Evolutionary conservation across 2,797 vertebrate genomes (phyloP), one percentile per base, ranked within the genome.

Genomic region (Galaxias olidus): DNA sequence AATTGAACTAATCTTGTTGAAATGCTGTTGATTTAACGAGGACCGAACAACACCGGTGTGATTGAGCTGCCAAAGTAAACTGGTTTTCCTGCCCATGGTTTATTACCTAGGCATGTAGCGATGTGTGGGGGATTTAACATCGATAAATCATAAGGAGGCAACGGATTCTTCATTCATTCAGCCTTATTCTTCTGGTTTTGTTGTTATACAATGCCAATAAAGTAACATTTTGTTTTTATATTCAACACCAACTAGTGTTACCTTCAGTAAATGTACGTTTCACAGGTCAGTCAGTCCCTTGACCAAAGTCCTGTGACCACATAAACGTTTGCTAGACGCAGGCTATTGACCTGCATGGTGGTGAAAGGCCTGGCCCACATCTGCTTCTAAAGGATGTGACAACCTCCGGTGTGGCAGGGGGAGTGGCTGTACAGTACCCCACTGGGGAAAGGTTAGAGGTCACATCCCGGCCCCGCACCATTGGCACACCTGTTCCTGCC

Each of bases 401-500:
- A 71, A 73, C 73, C 71, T 6, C 65, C 47, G 64, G 68, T 84
- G 66, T 63, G 13, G 30, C 52, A 61, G 4, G 8, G 51, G 73
- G 70, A 78, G 69, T 76, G 46, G 65, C 66, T 66, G 72, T 80
- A 84, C 78, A 78, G 82, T 84, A 72, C 72, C 80, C 79, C 77
- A 68, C 75, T 65, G 81, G 50, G 52, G 51, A 9, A 60, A 81
- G 84, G 81, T 77, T 17, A 0, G 0, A 75, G 88, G 84, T 86
- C 81, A 81, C 73, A 65, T 20, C 62, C 68, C 66, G n/a, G 73
- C 50, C 65, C 76, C 47, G 76, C 76, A 74, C 72, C 84, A 89
- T 87, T 84, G 87, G 87, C 83, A 86, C 84, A 87, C 83, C 86
- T 86, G 83, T 80, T 79, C 75, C 19, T 15, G 57, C 74, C 77